Conservation (phyloP, 1,140 invertebrate genomes). For the Elysia chlorotica region DNA sequence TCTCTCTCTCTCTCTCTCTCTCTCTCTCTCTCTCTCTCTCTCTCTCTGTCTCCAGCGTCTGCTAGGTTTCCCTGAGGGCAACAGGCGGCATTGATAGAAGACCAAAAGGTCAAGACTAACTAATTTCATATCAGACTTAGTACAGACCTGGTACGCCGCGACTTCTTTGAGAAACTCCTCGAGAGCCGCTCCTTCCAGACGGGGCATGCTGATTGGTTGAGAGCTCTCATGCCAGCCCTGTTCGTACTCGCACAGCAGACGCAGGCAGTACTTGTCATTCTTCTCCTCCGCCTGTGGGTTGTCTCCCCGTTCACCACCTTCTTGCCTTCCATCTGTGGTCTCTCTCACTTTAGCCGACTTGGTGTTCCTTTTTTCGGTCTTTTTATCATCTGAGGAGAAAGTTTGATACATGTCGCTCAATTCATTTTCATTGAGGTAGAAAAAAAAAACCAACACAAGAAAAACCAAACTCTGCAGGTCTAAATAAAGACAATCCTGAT, state of each 20-base stretch:
- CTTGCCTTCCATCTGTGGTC: slow-evolving; percentile 11
- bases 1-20: no score
- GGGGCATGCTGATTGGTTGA: slow-evolving; percentile 29
- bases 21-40: no score
- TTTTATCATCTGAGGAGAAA: slow-evolving; percentile 2
- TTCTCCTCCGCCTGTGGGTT: slow-evolving; percentile 10
- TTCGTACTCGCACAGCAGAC: slow-evolving; percentile 45
- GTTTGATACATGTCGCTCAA: no score
- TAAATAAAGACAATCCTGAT: no score
- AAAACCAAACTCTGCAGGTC: no score
- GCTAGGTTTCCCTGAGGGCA: no score
- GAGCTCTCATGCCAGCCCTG: slow-evolving; percentile 45
- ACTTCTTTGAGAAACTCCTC: slow-evolving; percentile 34
- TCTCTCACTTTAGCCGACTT: background rate
- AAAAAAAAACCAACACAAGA: no score
- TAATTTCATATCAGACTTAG: no score
- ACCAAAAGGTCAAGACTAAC: no score
- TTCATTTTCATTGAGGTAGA: no score
- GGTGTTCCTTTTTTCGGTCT: slow-evolving; percentile 19
- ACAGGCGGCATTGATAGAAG: no score
- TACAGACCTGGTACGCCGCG: slow-evolving; percentile 40
- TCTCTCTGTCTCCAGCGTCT: no score
- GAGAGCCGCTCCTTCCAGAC: background rate
- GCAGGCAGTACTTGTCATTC: slow-evolving; percentile 37
- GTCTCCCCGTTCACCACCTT: background rate